phyloP scores from a whole-genome alignment of 2,113 vertebrate species.

The Thomomys bottae region DNA sequence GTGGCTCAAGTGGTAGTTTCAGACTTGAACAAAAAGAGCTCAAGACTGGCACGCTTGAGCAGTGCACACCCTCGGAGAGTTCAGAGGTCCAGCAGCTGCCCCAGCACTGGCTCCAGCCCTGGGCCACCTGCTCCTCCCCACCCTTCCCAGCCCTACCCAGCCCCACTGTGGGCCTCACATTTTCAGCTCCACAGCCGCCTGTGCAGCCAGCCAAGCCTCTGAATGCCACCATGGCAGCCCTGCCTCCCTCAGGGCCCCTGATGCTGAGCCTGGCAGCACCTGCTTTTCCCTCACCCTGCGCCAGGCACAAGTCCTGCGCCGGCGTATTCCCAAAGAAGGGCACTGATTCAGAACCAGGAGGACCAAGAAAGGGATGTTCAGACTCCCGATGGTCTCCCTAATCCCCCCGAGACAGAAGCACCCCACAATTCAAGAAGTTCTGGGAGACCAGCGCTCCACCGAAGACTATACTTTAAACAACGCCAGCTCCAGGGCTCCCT shows the following conservation, averaged over 20 bases:
- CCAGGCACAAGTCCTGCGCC: background rate
- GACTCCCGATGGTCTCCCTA: background rate
- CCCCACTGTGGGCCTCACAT: background rate
- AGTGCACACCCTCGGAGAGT: background rate
- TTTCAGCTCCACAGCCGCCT: background rate
- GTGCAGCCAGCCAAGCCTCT: background rate
- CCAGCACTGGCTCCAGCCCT: fast-evolving
- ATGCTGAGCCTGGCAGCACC: background rate
- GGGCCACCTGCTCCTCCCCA: background rate
- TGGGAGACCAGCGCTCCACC: background rate
- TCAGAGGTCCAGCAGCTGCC: background rate
- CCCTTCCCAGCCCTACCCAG: fast-evolving
- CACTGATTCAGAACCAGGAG: background rate
- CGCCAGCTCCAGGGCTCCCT: background rate
- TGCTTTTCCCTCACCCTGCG: background rate
- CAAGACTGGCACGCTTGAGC: fast-evolving
- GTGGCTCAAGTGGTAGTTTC: too few species aligned
- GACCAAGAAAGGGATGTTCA: background rate
- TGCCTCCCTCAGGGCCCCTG: background rate
- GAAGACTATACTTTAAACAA: background rate
- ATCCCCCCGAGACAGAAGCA: background rate
- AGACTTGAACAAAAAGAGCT: too few species aligned
- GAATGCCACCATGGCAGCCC: background rate
- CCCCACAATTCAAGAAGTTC: background rate
- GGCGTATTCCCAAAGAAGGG: too few species aligned